A percentile compares a stretch with the other conserved stretches of the same genome.
These are phyloP conservation scores for Eremophila alpestris DNA, from an alignment of 2,797 vertebrate genomes.

Conservation along the genomic window DNA sequence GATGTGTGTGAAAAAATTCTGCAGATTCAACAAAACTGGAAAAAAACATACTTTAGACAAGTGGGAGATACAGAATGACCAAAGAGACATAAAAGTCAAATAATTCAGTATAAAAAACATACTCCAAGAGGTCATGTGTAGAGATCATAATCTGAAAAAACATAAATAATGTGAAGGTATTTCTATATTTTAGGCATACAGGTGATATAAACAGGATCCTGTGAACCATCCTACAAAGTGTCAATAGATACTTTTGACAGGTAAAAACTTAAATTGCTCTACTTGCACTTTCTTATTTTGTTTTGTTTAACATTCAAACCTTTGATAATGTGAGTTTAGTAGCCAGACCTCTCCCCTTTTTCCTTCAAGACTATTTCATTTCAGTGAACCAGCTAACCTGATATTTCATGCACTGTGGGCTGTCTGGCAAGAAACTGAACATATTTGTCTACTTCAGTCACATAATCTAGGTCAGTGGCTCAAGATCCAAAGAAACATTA, in stretches of 20 bases:
- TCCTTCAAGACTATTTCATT: not conserved
- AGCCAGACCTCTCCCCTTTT: not conserved
- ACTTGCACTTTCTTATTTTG: too few species aligned
- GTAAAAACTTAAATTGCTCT: not conserved
- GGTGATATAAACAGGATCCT: not conserved
- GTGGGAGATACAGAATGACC: fast-evolving
- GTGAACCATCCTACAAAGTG: not conserved
- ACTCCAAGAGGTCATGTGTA: not conserved
- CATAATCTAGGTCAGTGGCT: not conserved
- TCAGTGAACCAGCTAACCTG: not conserved
- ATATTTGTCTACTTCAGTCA: not conserved
- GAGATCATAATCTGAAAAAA: not conserved
- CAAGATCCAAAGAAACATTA: not conserved
- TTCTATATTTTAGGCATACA: not conserved
- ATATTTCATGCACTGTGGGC: not conserved
- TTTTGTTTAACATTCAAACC: fast-evolving
- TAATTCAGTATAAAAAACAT: not conserved
- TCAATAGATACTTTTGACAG: not conserved
- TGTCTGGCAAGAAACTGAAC: not conserved
- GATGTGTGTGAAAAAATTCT: not conserved
- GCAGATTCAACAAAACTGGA: not conserved
- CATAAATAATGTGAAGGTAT: not conserved
- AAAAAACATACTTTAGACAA: not conserved
- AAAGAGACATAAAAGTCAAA: not conserved
- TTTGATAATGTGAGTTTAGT: not conserved